A percentile compares a stretch with the other conserved stretches of the same genome.
These are phyloP conservation scores for Melipona beecheii DNA, from an alignment of 2,888 invertebrate species.

Conservation along the genomic window DNA sequence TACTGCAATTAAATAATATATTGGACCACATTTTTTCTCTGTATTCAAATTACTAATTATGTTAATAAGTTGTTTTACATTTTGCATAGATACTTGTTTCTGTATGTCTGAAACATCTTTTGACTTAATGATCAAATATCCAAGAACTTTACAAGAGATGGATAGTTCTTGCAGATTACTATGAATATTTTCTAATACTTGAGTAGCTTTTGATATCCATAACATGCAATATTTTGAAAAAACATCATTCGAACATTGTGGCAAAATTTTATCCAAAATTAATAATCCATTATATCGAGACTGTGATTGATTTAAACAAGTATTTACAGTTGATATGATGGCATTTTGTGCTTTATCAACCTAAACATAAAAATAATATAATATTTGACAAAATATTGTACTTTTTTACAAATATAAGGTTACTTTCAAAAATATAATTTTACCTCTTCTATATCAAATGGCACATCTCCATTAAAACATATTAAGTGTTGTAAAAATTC, in stretches of 20 bases:
- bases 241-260: conserved; percentile 67
- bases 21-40: conserved; percentile 61
- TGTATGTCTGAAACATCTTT: conserved; percentile 78
- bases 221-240: conserved; percentile 74
- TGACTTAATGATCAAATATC: conserved; percentile 67
- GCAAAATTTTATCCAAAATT: conserved; percentile 68
- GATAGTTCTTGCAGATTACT: conserved; percentile 65
- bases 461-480: conserved; percentile 68
- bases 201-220: conserved; percentile 77
- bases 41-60: conserved; percentile 64
- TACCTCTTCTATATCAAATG: conserved; percentile 71
- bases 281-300: conserved; percentile 73
- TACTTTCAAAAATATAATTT: conserved; percentile 35
- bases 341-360: conserved; percentile 65
- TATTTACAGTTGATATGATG: conserved; percentile 74
- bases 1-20: conserved; percentile 76
- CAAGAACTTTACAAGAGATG: conserved; percentile 73
- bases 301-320: conserved; percentile 72
- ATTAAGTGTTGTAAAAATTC: conserved; percentile 69
- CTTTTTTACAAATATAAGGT: not conserved
- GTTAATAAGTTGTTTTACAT: conserved; percentile 77
- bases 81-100: conserved; percentile 79
- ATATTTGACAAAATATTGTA: not conserved
- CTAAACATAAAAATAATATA: conserved; percentile 59
- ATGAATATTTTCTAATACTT: conserved; percentile 73